Evolutionary conservation across 2,113 vertebrate species (phyloP), one percentile per base, ranked within the genome.

Genomic region (Larimichthys crocea): DNA sequence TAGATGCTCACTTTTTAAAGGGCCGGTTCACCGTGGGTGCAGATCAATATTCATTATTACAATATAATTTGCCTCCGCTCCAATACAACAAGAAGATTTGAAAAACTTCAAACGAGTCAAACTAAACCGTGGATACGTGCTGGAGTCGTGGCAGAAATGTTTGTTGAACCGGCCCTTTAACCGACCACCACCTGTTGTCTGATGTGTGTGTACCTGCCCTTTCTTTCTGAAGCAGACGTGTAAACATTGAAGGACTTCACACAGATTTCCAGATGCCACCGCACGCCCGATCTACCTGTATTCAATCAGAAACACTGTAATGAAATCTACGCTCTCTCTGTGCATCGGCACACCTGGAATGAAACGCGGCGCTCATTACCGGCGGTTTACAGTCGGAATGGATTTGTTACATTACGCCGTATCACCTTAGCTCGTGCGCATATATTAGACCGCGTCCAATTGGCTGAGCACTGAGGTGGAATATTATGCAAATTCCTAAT

Each of bases 401-500:
- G 75, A 88, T 85, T 63, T 49, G 77, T 91, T 86, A 85, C 81
- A 83, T 87, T 83, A 80, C 74, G 72, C 79, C 65, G 5, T 63
- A 83, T 89, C 84, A 77, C 83, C 88, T 70, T 40, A 48, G 82
- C 84, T 67, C 16, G 17, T 62, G 74, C 68, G 83, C 80, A 83
- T 75, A 86, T 62, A 88, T 92, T 88, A 91, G 82, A 88, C 67
- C n/a, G 26, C 79, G 76, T 91, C 85, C 90, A 93, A 89, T 83
- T 88, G 85, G 84, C 74, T 79, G 88, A 64, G 81, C 89, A 88
- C 77, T 85, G 76, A 91, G 79, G 66, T 92, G 89, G 89, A 91
- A 91, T 91, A 92, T 91, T 91, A 91, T 93, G 90, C 88, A 91
- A 89, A 94, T 94, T 84, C 78, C 70, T 91, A 91, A 91, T 93